These are phyloP conservation scores for Bombylius major DNA, from an alignment of 2,888 invertebrate genomes.

Conservation along the genomic window DNA sequence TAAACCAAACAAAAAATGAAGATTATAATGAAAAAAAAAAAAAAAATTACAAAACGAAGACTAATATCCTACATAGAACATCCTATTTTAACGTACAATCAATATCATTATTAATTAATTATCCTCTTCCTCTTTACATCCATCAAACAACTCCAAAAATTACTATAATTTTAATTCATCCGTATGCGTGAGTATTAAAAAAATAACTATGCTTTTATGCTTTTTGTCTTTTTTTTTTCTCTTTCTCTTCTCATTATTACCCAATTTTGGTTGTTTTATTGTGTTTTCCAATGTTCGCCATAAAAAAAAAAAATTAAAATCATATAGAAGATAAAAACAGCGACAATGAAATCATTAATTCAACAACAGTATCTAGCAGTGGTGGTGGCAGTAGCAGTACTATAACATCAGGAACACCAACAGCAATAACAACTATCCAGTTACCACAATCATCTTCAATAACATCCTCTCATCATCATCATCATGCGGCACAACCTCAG, in stretches of 20 bases:
- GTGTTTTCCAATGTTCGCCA: not conserved
- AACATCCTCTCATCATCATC: not conserved
- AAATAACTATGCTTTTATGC: not conserved
- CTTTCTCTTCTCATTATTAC: not conserved
- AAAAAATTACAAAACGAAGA: too few species aligned
- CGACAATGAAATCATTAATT: not conserved
- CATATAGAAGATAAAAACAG: conserved; percentile 9
- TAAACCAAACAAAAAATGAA: too few species aligned
- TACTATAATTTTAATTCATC: too few species aligned
- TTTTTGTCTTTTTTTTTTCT: conserved; percentile 1
- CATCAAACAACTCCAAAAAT: too few species aligned
- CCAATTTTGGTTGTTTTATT: not conserved
- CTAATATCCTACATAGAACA: too few species aligned
- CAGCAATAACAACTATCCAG: not conserved
- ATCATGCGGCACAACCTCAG: not conserved
- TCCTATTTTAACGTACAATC: too few species aligned
- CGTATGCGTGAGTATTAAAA: too few species aligned
- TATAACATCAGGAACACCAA: not conserved
- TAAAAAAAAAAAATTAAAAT: not conserved
- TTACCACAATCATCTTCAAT: not conserved
- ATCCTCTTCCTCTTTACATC: too few species aligned
- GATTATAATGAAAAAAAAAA: too few species aligned
- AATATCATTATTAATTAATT: too few species aligned
- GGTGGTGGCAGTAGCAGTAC: not conserved
- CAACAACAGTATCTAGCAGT: not conserved